Base-by-base conservation (phyloP, 1,140 invertebrate species). In the Ooceraea biroi region DNA sequence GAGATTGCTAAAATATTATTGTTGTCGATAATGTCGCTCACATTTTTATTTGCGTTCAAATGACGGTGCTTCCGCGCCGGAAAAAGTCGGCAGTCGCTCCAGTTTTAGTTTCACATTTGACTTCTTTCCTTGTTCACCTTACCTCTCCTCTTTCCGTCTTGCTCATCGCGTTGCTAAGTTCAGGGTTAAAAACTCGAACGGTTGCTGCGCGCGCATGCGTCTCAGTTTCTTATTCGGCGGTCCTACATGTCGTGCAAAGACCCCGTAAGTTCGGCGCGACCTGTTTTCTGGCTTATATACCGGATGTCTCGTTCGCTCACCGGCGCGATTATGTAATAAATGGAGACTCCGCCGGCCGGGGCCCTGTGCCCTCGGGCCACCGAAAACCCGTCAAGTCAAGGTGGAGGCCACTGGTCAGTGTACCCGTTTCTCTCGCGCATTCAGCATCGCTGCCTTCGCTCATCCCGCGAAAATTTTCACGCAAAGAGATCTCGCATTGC, bases 321-420 rank as follows among this genome's bases (percentile, higher is more conserved):
- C 50, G 50, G 57, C 36, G 17, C 36, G 58, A 74, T 74, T 74
- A 74, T 74, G 72, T 61, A 74, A 74, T 74, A 74, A 74, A 27
- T 63, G 52, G 69, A 36, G 55, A 19, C 57, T 36, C 14, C 12
- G 25, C 7, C 1, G 19, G n/a, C 58, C 71, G 30, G 12, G 72
- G 55, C 3, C 72, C 19, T 11, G 72, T 41, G 72, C 55, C 55
- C 72, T 74, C 72, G 55, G 50, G 36, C 72, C 55, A 61, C 19
- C 36, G 55, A 44, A 19, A 46, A 74, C 36, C 36, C 22, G 11
- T 19, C n/a, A n/a, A 11, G 55, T 22, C 72, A 46, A 74, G 57
- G 36, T 74, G 41, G 72, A 74, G 72, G 72, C 72, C 72, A 46
- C 41, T 74, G 72, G 55, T 74, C 72, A 74, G 72, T 74, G 57